Evolutionary conservation across 2,797 vertebrate species (phyloP), one percentile per base, ranked within the genome.

Genomic region (Linurgus olivaceus): DNA sequence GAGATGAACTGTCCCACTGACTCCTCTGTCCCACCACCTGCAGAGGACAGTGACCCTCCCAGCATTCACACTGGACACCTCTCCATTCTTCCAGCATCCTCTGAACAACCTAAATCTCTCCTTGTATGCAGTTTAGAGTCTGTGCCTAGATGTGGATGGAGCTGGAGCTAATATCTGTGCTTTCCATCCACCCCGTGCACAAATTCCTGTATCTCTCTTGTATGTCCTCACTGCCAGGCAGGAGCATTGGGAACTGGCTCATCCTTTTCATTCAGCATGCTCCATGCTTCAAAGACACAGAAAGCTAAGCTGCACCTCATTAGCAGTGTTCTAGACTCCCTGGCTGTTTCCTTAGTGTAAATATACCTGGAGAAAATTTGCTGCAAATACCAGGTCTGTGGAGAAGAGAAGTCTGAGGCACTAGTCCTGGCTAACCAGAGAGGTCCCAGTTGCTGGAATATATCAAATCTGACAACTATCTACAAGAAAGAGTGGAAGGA

Each of bases 31-130:
- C 24, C 45, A 71, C 20, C 9, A 13, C 10, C n/a, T 45, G n/a
- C 37, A 62, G n/a, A 54, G 35, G 42, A 55, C 45, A 54, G 35
- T 25, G 28, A 51, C 28, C 40, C 61, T 66, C 35, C 35, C 19
- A 50, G 26, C 18, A 80, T 0, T 1, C 8, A 0, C 21, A 73
- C 1, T 33, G 33, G 31, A 18, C 19, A 42, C 48, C 18, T 88
- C 72, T 28, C 35, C n/a, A 8, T 45, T 85, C 45, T 73, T 81
- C 57, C 42, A 85, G 18, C 24, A 71, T 52, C 48, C 48, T 38
- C 42, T 9, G 9, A 76, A 76, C 31, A 73, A 35, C 13, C 33
- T 38, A 73, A 35, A 47, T 38, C 18, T 77, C 66, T 76, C 47
- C 51, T 48, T 23, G 14, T 4, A 13, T 23, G 24, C 23, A 25